Percentiles rank a stretch among this genome's conserved stretches.
Evolutionary conservation across 2,888 invertebrate genomes (phyloP).

Genomic region (Hirtodrosophila cameraria): DNA sequence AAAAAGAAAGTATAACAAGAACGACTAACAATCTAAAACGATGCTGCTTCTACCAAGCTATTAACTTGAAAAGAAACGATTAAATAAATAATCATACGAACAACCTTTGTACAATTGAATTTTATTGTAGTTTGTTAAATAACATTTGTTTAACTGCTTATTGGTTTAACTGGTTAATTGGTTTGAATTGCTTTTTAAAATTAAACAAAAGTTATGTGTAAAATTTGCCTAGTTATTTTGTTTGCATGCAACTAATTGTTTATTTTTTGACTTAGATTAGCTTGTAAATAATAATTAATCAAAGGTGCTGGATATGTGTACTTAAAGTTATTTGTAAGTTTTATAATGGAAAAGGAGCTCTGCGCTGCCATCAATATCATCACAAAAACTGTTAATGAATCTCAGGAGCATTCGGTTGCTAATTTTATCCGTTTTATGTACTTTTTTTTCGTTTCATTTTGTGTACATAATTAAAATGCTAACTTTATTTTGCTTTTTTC

Average conservation of each 20-base stretch:
- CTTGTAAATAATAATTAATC: slow-evolving; percentile 39
- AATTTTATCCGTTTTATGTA: slow-evolving; percentile 24
- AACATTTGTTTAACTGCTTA: slow-evolving; percentile 27
- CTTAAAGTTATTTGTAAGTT: slow-evolving; percentile 9
- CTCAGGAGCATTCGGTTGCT: slow-evolving; percentile 5
- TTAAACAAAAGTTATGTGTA: neutral
- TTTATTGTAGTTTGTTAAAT: slow-evolving; percentile 58
- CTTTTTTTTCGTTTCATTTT: neutral
- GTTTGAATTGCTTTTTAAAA: slow-evolving; percentile 11
- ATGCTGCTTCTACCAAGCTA: slow-evolving; percentile 36
- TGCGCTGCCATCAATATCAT: slow-evolving; percentile 11
- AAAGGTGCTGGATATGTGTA: slow-evolving; percentile 23
- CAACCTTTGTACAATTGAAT: slow-evolving; percentile 57
- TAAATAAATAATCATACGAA: slow-evolving; percentile 65
- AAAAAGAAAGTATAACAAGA: too few species aligned
- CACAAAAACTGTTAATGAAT: neutral
- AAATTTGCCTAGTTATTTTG: neutral
- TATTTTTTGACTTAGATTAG: slow-evolving; percentile 31
- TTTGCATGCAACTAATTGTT: slow-evolving; percentile 33
- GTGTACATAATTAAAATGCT: neutral
- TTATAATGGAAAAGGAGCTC: neutral
- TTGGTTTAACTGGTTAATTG: slow-evolving; percentile 15
- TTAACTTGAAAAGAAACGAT: slow-evolving; percentile 31
- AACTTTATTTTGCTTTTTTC: slow-evolving; percentile 24
- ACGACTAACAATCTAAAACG: slow-evolving; percentile 37